Evolutionary conservation across 2,888 invertebrate species (phyloP).

Genomic region (Nasonovia ribisnigri): DNA sequence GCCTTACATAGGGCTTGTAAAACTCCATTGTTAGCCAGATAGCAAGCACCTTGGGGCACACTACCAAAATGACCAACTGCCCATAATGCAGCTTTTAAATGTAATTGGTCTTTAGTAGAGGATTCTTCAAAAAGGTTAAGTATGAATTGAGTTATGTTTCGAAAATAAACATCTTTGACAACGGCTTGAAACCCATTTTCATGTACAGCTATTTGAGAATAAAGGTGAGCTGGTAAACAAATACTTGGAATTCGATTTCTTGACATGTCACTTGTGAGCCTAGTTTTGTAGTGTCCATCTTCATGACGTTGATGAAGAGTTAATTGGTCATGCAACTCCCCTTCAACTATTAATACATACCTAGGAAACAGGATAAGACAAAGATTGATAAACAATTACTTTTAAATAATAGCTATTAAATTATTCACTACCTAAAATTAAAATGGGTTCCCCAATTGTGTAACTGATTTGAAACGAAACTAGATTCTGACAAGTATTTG

Average conservation of each 20-base stretch:
- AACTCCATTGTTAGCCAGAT: constrained; percentile 76
- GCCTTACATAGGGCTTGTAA: constrained; percentile 74
- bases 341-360: constrained; percentile 91
- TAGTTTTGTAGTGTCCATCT: constrained; percentile 81
- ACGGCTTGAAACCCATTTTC: constrained; percentile 75
- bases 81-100: constrained; percentile 92
- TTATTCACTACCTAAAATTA: constrained; percentile 75
- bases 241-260: constrained; percentile 70
- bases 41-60: constrained; percentile 81
- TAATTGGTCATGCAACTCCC: constrained; percentile 87
- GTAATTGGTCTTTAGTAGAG: constrained; percentile 78
- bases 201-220: constrained; percentile 86
- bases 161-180: constrained; percentile 73
- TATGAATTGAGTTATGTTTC: constrained; percentile 71
- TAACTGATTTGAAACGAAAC: constrained; percentile 80
- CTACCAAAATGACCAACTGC: constrained; percentile 85
- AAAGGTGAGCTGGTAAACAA: constrained; percentile 81
- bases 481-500: constrained; percentile 75
- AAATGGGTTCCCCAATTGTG: constrained; percentile 83
- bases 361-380: constrained; percentile 69
- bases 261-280: constrained; percentile 73
- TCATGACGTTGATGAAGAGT: constrained; percentile 86
- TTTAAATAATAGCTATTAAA: constrained; percentile 13
- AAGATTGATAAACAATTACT: constrained; percentile 30
- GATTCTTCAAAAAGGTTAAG: constrained; percentile 74